A percentile compares a stretch with the other conserved stretches of the same genome.
These are phyloP conservation scores for Tringa solitaria DNA, from an alignment of 2,113 vertebrate species.

Conservation along the genomic window DNA sequence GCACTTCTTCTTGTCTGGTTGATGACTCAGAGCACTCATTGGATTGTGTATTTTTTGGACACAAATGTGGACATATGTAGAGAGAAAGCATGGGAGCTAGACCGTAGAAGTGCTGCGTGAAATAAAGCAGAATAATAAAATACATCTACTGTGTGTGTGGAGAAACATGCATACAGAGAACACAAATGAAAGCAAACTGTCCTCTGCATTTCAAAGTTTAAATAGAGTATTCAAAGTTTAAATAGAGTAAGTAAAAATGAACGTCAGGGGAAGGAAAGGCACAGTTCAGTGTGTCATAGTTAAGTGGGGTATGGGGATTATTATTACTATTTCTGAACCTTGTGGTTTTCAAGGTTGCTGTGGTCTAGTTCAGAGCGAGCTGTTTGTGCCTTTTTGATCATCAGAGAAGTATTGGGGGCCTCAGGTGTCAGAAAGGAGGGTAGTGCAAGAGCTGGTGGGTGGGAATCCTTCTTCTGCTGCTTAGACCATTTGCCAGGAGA, in stretches of 20 bases:
- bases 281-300: not conserved
- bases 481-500: not conserved
- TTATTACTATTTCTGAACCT: not conserved
- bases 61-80: not conserved
- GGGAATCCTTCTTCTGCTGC: not conserved
- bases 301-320: not conserved
- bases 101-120: not conserved
- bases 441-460: not conserved
- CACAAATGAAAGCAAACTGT: not conserved
- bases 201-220: not conserved
- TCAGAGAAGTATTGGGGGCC: not conserved
- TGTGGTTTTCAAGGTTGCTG: not conserved
- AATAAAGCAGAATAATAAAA: not conserved
- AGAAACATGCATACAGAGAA: not conserved
- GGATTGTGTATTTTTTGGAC: not conserved
- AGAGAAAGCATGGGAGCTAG: not conserved
- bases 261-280: not conserved
- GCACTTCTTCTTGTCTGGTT: not conserved
- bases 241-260: not conserved
- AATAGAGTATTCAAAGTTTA: not conserved
- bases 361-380: not conserved
- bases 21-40: not conserved
- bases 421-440: not conserved
- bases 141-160: not conserved
- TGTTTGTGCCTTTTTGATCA: not conserved